Base-by-base conservation (phyloP, 2,113 vertebrate species). In the Etheostoma cragini region DNA sequence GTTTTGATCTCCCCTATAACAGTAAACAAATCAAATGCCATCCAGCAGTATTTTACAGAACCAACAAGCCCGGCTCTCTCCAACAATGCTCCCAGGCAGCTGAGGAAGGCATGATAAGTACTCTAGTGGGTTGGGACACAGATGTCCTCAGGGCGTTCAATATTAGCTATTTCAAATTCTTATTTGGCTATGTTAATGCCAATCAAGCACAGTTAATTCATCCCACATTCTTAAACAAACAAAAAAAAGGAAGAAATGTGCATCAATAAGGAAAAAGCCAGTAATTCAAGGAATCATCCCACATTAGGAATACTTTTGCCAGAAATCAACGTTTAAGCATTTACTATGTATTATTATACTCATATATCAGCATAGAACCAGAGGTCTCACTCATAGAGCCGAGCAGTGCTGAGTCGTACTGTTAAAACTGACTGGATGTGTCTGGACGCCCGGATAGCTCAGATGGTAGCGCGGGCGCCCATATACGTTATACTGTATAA, bases 121-220 rank as follows among this genome's bases (percentile, higher is more conserved):
- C 91, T 92, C 84, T 76, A 76, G 93, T 91, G 91, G 89, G 83
- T 92, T 92, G 92, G 92, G 93, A 91, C 81, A 35, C 81, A 63
- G 35, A 75, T 81, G 87, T 83, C 92, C 79, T 82, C 60, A 8
- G 81, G 89, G 84, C 54, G 47, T 81, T 87, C 87, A 83, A 82
- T 85, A 90, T 92, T 91, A 90, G 89, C 83, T 78, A 87, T 91
- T 93, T 92, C 78, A 81, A 89, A 91, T 93, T 93, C 88, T 80
- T 87, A 90, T 92, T 93, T 91, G 86, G 84, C 90, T 92, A 90
- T 91, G 90, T 84, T 92, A 89, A 93, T 89, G 91, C 90, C 93
- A 91, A 91, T 92, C 91, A 92, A 91, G 84, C 85, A 47, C 89
- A 86, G 82, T 91, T 89, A 82, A 91, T 92, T 91, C 76, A 78